Evolutionary conservation across 35 echinoderm and acorn worm species (phyloP).

Genomic region (Hemicentrotus pulcherrimus): DNA sequence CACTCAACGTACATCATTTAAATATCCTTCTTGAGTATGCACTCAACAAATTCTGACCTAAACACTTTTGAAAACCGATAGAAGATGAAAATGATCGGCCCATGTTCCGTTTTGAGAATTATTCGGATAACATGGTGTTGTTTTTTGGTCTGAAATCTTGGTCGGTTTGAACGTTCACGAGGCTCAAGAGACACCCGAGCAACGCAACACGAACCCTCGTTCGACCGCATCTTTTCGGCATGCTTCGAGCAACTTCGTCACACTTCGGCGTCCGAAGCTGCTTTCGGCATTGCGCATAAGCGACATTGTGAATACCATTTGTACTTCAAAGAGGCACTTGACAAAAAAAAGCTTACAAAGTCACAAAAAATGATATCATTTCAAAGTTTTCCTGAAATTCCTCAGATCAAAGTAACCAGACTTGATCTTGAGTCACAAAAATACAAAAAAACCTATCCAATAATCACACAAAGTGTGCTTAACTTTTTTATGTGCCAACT

Average conservation of each 20-base stretch:
- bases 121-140: not conserved
- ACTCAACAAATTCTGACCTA: not conserved
- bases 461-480: constrained; percentile 14
- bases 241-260: not conserved
- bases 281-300: constrained; percentile 9
- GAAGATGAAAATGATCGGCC: not conserved
- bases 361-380: not conserved
- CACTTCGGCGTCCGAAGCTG: not conserved
- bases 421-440: constrained; percentile 38
- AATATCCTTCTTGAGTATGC: not conserved
- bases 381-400: constrained; percentile 1
- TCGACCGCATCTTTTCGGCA: not conserved
- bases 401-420: constrained; percentile 26
- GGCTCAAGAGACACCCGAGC: not conserved
- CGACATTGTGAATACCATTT: not conserved
- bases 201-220: not conserved
- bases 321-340: constrained; percentile 28
- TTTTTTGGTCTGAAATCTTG: not conserved
- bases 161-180: not conserved
- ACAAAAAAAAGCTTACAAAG: constrained; percentile 8
- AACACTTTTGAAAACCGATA: not conserved
- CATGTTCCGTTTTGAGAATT: not conserved
- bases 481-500: constrained; percentile 36
- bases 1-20: not conserved
- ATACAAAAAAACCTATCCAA: constrained; percentile 25